These are phyloP conservation scores for Condylura cristata DNA, from an alignment of 2,113 vertebrate genomes.

Conservation along the genomic window DNA sequence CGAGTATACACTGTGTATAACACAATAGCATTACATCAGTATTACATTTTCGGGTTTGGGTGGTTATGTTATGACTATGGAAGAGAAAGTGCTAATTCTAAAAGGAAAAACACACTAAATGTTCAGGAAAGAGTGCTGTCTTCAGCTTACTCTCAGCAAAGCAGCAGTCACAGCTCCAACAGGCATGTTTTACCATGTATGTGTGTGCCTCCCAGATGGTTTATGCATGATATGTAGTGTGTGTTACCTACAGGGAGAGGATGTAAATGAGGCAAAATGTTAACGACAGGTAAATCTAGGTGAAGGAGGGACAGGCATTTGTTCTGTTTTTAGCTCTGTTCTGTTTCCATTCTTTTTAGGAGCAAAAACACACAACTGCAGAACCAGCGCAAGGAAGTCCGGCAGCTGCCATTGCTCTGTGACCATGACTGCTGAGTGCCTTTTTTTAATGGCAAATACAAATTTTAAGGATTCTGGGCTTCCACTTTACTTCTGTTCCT, in stretches of 20 bases:
- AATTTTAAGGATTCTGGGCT: neutral
- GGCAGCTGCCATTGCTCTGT: neutral
- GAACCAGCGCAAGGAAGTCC: neutral
- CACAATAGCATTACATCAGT: neutral
- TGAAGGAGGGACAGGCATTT: neutral
- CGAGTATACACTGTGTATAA: neutral
- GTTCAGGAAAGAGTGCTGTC: neutral
- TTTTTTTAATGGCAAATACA: neutral
- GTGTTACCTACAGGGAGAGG: neutral
- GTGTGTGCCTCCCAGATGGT: accelerated
- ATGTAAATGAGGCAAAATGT: neutral
- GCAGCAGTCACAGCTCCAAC: neutral
- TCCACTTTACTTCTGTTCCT: neutral
- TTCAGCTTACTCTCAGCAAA: neutral
- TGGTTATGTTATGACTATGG: neutral
- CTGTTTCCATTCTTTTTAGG: neutral
- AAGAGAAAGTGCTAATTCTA: neutral
- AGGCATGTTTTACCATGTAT: neutral
- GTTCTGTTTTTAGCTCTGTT: neutral
- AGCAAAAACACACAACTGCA: neutral
- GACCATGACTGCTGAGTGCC: neutral
- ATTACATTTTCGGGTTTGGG: conserved; percentile 37
- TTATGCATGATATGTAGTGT: no score
- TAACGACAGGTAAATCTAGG: neutral
- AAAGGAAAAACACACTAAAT: neutral